A percentile compares a stretch with the other conserved stretches of the same genome.
Evolutionary conservation across 1,140 invertebrate species (phyloP).

Genomic region (Bacillus rossius): DNA sequence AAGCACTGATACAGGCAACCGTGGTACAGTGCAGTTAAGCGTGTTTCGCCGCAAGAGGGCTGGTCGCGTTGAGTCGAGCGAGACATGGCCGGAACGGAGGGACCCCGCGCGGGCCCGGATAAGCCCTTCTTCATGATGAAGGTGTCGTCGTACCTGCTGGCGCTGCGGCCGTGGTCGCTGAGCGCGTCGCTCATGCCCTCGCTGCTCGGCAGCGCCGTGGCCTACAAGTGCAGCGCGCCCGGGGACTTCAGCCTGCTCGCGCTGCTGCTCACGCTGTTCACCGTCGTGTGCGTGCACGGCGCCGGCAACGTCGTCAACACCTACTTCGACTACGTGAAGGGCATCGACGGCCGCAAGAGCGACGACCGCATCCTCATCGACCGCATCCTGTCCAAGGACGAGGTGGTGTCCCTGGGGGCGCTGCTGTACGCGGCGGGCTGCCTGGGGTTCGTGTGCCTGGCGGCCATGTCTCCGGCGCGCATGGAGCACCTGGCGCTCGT

Average conservation of each 20-base stretch:
- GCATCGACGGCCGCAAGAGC: slow-evolving; percentile 86
- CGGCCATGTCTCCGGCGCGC: slow-evolving; percentile 76
- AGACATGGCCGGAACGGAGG: too few relatives aligned
- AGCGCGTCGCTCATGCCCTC: slow-evolving; percentile 89
- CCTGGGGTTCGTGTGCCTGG: slow-evolving; percentile 77
- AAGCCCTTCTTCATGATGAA: slow-evolving; percentile 55
- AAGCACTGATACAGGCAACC: too few relatives aligned
- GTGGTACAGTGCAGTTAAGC: too few relatives aligned
- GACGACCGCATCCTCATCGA: slow-evolving; percentile 92
- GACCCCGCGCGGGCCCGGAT: neutral
- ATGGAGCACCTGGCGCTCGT: slow-evolving; percentile 92
- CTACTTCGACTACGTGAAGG: slow-evolving; percentile 91
- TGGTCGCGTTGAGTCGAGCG: too few relatives aligned
- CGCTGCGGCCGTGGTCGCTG: slow-evolving; percentile 87
- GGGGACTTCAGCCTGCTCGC: slow-evolving; percentile 71
- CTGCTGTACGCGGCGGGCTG: slow-evolving; percentile 84
- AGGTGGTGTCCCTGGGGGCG: slow-evolving; percentile 81
- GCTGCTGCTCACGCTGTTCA: slow-evolving; percentile 74
- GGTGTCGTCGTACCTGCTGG: slow-evolving; percentile 78
- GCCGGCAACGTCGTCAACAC: slow-evolving; percentile 97
- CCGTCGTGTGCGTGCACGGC: slow-evolving; percentile 86
- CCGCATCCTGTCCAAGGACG: slow-evolving; percentile 77
- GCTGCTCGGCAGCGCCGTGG: slow-evolving; percentile 76
- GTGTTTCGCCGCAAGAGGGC: too few relatives aligned
- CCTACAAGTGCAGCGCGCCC: slow-evolving; percentile 65